phyloP scores from a whole-genome alignment of 2,797 vertebrate species.

The Coregonus ussuriensis region DNA sequence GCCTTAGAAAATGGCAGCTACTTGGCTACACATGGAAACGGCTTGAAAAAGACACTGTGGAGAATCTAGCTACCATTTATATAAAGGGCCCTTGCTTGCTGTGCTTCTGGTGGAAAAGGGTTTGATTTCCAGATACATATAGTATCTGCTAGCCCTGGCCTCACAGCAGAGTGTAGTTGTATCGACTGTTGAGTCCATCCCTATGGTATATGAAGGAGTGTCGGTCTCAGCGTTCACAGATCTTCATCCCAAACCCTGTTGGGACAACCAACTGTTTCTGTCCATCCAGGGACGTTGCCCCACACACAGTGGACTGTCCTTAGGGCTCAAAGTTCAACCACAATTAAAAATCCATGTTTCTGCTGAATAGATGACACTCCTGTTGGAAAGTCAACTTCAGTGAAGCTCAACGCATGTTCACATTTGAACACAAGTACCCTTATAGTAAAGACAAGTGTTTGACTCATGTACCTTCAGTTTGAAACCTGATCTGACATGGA shows the following conservation, averaged over 20 bases:
- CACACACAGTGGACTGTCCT: not conserved
- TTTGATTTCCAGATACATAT: not conserved
- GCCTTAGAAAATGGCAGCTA: conserved; percentile 10
- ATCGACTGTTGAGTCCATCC: not conserved
- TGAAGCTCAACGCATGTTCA: not conserved
- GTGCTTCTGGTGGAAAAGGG: conserved; percentile 1
- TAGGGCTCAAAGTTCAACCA: not conserved
- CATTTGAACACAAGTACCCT: not conserved
- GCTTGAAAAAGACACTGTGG: conserved; percentile 20
- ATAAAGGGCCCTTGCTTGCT: not conserved
- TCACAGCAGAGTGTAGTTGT: not conserved
- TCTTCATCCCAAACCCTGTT: not conserved
- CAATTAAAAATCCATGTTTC: not conserved
- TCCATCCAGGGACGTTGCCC: not conserved
- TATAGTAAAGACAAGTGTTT: not conserved
- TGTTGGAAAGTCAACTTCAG: not conserved
- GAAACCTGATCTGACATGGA: not conserved
- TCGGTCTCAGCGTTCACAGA: not conserved
- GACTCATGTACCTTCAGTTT: not conserved
- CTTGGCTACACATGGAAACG: conserved; percentile 16
- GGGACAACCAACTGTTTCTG: not conserved
- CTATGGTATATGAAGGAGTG: not conserved
- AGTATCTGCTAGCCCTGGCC: not conserved
- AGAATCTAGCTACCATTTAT: not conserved
- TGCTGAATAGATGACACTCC: not conserved